phyloP scores from a whole-genome alignment of 2,113 vertebrate genomes.

The Fregata magnificens region DNA sequence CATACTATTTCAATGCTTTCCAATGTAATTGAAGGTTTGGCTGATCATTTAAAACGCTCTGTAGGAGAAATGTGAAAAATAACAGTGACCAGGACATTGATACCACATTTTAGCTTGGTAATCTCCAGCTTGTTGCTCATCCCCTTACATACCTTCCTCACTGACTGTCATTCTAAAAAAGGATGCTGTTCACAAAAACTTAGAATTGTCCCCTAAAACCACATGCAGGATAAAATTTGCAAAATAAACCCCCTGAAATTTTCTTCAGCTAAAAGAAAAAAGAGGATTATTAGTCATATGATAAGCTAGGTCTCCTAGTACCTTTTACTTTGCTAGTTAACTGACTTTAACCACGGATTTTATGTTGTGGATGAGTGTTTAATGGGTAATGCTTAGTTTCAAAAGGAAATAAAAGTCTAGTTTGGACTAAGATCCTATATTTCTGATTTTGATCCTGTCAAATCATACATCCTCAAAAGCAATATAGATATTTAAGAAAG shows the following conservation, averaged over 20 bases:
- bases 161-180: not conserved
- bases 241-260: not conserved
- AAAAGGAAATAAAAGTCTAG: not conserved
- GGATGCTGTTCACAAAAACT: not conserved
- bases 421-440: not conserved
- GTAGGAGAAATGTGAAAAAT: not conserved
- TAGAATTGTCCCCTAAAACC: not conserved
- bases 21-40: not conserved
- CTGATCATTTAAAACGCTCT: not conserved
- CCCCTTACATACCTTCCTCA: not conserved
- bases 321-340: not conserved
- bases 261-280: not conserved
- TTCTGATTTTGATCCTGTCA: not conserved
- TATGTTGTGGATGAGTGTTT: not conserved
- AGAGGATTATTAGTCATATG: not conserved
- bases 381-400: not conserved
- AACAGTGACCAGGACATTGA: not conserved
- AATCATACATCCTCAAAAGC: not conserved
- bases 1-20: not conserved
- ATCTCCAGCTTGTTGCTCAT: not conserved
- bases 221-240: not conserved
- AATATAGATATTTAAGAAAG: not conserved
- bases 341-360: not conserved
- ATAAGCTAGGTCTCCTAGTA: not conserved
- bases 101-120: not conserved